Percentiles rank a stretch among this genome's conserved stretches.
phyloP scores from a whole-genome alignment of 2,888 invertebrate species.

The Agrilus cyanescens region DNA sequence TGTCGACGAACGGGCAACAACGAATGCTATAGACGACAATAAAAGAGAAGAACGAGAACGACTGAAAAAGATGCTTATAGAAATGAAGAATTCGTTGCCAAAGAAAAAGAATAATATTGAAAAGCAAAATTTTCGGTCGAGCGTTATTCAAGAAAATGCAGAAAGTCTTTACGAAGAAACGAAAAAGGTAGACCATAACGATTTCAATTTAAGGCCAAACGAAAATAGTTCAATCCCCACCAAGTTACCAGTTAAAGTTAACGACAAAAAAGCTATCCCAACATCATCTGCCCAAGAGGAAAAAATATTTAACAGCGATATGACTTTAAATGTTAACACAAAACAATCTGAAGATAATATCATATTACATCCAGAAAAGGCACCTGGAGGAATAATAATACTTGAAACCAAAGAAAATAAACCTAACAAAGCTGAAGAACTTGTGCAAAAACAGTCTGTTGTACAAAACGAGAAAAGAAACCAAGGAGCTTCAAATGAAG shows the following conservation, averaged over 20 bases:
- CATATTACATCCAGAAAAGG: no score
- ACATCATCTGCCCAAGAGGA: no score
- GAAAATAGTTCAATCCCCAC: no score
- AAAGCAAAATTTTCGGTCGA: conserved; percentile 26
- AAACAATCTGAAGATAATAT: no score
- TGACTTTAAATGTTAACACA: no score
- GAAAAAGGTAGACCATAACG: conserved; percentile 1
- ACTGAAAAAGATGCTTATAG: conserved; percentile 59
- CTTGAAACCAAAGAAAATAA: no score
- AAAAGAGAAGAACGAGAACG: conserved; percentile 44
- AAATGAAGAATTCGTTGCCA: conserved; percentile 65
- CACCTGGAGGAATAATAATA: no score
- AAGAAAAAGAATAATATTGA: conserved; percentile 35
- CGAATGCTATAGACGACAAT: conserved; percentile 28
- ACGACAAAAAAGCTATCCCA: no score
- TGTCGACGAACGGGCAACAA: conserved; percentile 25
- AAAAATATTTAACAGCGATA: no score
- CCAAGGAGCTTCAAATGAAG: not conserved
- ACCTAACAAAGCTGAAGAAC: no score
- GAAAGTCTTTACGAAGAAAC: conserved; percentile 15
- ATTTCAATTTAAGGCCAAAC: not conserved
- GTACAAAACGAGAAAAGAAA: not conserved
- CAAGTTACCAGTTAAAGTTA: no score
- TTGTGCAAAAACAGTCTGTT: no score
- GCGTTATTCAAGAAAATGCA: conserved; percentile 29